Base-by-base conservation (phyloP, 2,113 vertebrate genomes). In the Scatophagus argus region DNA sequence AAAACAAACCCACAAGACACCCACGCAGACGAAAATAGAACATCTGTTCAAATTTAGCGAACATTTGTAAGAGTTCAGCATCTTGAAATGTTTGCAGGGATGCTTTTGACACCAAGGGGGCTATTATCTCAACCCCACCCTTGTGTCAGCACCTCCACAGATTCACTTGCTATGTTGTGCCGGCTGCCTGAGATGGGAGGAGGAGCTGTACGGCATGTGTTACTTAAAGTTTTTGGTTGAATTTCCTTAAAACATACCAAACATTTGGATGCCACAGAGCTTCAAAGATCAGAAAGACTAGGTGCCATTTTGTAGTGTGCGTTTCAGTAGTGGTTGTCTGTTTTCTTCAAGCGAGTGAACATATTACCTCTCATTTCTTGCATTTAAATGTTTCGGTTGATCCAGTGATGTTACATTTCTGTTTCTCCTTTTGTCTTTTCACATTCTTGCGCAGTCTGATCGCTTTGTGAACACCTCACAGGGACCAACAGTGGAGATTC, bases 21-120 rank as follows among this genome's bases (percentile, higher is more conserved):
- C 82, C 86, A 84, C 65, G 32, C 27, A 0, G 0, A 58, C 52
- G 2, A 76, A 90, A 89, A 91, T 81, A 90, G 84, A 88, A 65
- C 81, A 82, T 65, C 72, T 73, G 86, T 85, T 86, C 49, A 87
- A 85, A 91, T 92, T 79, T 90, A 89, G 90, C 36, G 5, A 31
- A 67, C 51, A 41, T 82, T 71, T 82, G 74, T 74, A 44, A 43
- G 66, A 59, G 27, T 61, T 74, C 63, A 39, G 47, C 88, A 90
- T 91, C 83, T 80, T 86, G 72, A 88, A 87, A 68, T 86, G 78
- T 84, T 89, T 77, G 68, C 32, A 62, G 54, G 49, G 51, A 55
- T 49, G 65, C 51, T 62, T 81, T 58, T 68, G 72, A 82, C 87
- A 83, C 77, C 54, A 82, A 90, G 76, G 68, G 62, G 86, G 73